Evolutionary conservation across 2,113 vertebrate species (phyloP).

Genomic region (Eretmochelys imbricata): DNA sequence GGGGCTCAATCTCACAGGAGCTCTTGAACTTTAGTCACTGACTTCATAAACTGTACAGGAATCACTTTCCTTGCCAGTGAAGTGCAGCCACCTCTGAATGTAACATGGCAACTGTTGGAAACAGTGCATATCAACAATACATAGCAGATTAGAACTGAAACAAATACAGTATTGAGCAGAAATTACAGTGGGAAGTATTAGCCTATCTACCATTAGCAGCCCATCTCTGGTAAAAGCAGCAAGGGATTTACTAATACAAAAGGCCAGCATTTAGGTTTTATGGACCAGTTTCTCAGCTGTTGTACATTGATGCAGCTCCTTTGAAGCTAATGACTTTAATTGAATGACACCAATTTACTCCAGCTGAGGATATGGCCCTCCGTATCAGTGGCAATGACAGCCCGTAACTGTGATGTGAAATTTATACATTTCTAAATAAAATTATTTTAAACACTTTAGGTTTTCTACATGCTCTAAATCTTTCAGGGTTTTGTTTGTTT

Average conservation of each 20-base stretch:
- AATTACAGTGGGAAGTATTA: background rate
- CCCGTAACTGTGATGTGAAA: background rate
- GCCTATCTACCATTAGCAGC: background rate
- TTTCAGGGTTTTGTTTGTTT: background rate
- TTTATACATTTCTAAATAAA: background rate
- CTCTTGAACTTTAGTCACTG: background rate
- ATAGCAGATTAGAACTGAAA: background rate
- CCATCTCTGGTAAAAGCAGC: background rate
- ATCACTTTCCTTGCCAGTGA: background rate
- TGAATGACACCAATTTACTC: background rate
- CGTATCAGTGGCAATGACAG: background rate
- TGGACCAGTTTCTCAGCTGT: background rate
- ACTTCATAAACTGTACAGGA: background rate
- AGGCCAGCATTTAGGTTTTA: background rate
- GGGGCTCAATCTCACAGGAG: background rate
- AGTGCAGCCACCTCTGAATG: background rate
- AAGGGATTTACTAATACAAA: background rate
- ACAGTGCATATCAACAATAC: background rate
- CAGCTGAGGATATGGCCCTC: background rate
- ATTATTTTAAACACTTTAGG: background rate
- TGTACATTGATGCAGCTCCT: background rate
- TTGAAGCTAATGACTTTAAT: background rate
- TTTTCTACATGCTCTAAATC: background rate
- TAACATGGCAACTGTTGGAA: background rate
- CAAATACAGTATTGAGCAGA: background rate